phyloP scores from a whole-genome alignment of 2,113 vertebrate species.

The Emydocephalus ijimae region DNA sequence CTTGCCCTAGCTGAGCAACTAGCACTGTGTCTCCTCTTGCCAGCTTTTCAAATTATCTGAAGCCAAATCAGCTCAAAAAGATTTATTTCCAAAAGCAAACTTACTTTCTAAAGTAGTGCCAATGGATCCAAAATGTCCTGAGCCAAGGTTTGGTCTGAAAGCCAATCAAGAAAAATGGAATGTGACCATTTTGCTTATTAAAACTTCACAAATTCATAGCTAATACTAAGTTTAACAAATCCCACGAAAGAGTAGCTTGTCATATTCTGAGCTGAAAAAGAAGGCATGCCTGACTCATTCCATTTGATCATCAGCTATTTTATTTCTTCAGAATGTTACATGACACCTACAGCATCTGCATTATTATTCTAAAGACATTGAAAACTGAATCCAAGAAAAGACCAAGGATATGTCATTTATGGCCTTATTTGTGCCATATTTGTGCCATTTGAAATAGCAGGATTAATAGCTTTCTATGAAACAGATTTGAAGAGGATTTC shows the following conservation, averaged over 20 bases:
- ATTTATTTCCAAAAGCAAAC: not conserved
- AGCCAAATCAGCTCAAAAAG: not conserved
- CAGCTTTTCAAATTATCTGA: not conserved
- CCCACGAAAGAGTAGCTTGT: not conserved
- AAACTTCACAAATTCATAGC: not conserved
- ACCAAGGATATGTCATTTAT: conserved; percentile 37
- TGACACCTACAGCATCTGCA: conserved; percentile 11
- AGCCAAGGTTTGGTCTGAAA: not conserved
- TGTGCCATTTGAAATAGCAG: conserved; percentile 49
- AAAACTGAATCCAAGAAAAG: conserved; percentile 16
- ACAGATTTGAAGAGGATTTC: conserved; percentile 57
- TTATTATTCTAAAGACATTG: not conserved
- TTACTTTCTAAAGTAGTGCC: not conserved
- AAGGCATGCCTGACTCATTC: not conserved
- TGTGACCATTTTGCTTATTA: not conserved
- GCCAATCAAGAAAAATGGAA: not conserved
- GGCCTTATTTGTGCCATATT: conserved; percentile 42
- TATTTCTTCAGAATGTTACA: conserved; percentile 29
- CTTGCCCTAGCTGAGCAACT: not conserved
- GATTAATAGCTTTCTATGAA: conserved; percentile 65
- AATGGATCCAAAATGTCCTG: not conserved
- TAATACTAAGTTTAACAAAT: not conserved
- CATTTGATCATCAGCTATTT: not conserved
- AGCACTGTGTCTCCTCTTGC: not conserved
- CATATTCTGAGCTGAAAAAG: not conserved